phyloP scores from a whole-genome alignment of 2,888 invertebrate genomes.

The Stratiomys singularior region DNA sequence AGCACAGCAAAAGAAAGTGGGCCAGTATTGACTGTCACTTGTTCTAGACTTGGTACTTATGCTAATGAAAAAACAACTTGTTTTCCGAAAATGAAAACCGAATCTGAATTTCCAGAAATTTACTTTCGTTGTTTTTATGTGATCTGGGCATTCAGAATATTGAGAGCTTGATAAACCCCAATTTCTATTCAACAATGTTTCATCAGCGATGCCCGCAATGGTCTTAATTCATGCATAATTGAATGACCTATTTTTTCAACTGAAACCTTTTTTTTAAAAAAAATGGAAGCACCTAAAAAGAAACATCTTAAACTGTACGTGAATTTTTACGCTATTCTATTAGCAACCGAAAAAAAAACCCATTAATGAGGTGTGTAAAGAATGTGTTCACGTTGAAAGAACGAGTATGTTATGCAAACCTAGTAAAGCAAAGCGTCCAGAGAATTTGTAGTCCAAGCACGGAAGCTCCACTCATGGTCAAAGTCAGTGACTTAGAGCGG shows the following conservation, averaged over 20 bases:
- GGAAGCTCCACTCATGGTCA: not conserved
- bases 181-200: constrained; percentile 2
- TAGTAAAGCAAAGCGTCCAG: not conserved
- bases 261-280: not conserved
- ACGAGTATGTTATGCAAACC: constrained; percentile 34
- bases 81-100: not conserved
- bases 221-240: not conserved
- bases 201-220: not conserved
- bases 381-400: constrained; percentile 2
- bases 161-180: constrained; percentile 4
- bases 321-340: constrained; percentile 8
- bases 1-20: constrained; percentile 29
- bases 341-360: not conserved
- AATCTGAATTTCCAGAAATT: not conserved
- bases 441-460: not conserved
- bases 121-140: constrained; percentile 6
- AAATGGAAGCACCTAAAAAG: not conserved
- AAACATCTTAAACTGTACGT: constrained; percentile 23
- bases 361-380: constrained; percentile 29
- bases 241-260: constrained; percentile 3
- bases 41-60: not conserved
- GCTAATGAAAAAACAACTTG: not conserved
- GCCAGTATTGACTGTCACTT: not conserved
- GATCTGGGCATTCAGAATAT: not conserved
- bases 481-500: constrained; percentile 19